These are phyloP conservation scores for Progne subis DNA, from an alignment of 2,113 vertebrate species.

Conservation along the genomic window DNA sequence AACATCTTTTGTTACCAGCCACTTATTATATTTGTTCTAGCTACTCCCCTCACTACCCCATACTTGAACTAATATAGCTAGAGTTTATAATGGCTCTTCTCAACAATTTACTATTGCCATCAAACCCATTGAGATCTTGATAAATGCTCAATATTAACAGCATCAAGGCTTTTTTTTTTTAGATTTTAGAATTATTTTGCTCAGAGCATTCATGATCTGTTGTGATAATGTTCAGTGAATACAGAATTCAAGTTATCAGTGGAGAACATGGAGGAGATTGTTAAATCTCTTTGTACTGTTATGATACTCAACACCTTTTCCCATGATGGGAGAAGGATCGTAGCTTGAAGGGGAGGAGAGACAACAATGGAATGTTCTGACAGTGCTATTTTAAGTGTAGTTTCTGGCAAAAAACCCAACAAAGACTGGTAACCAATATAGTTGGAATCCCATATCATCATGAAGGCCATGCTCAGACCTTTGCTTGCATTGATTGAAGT, in stretches of 20 bases:
- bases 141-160: not conserved
- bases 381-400: not conserved
- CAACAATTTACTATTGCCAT: not conserved
- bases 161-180: not conserved
- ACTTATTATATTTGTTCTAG: slow-evolving; percentile 31
- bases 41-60: not conserved
- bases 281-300: not conserved
- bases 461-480: not conserved
- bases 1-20: slow-evolving; percentile 22
- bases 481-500: not conserved
- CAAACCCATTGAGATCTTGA: not conserved
- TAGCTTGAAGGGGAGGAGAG: not conserved
- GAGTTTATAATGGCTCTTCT: not conserved
- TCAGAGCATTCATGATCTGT: not conserved
- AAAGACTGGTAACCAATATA: not conserved
- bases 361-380: not conserved
- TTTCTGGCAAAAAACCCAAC: not conserved
- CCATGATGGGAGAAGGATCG: not conserved
- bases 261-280: not conserved
- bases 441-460: not conserved
- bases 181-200: not conserved
- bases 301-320: not conserved
- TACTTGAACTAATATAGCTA: not conserved
- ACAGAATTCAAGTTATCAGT: not conserved
- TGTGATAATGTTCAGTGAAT: not conserved